Evolutionary conservation across 1,140 invertebrate species (phyloP).

Genomic region (Solen grandis): DNA sequence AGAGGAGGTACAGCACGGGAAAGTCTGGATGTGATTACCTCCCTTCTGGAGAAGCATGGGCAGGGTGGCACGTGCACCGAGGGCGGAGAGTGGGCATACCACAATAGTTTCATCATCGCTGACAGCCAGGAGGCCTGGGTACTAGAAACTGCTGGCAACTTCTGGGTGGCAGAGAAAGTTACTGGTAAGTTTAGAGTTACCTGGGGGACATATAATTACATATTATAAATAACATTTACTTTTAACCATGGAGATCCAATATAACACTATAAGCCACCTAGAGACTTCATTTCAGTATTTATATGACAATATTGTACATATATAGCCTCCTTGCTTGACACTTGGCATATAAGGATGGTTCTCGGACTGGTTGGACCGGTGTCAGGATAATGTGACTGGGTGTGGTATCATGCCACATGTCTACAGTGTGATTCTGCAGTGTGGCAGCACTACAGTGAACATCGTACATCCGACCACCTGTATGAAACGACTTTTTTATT

Average conservation of each 20-base stretch:
- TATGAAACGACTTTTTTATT: no score
- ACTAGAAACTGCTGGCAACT: slow-evolving; percentile 71
- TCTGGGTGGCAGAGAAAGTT: slow-evolving; percentile 89
- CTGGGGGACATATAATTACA: no score
- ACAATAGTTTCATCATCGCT: slow-evolving; percentile 75
- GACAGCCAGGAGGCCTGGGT: slow-evolving; percentile 77
- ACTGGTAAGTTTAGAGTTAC: slow-evolving; percentile 80
- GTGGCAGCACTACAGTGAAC: no score
- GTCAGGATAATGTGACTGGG: no score
- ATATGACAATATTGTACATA: neutral
- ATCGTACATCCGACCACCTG: no score
- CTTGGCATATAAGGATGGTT: no score
- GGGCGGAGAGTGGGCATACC: slow-evolving; percentile 66
- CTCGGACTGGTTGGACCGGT: no score
- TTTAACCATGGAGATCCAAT: neutral
- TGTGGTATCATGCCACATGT: no score
- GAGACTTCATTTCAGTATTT: neutral
- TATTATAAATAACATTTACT: neutral
- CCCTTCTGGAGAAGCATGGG: slow-evolving; percentile 86
- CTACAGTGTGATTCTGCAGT: no score
- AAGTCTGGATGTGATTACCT: slow-evolving; percentile 85
- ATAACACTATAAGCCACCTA: neutral
- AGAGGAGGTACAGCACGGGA: slow-evolving; percentile 84
- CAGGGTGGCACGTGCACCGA: slow-evolving; percentile 84
- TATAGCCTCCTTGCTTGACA: no score